Base-by-base conservation (phyloP, 2,113 vertebrate genomes). In the Oncorhynchus tshawytscha region DNA sequence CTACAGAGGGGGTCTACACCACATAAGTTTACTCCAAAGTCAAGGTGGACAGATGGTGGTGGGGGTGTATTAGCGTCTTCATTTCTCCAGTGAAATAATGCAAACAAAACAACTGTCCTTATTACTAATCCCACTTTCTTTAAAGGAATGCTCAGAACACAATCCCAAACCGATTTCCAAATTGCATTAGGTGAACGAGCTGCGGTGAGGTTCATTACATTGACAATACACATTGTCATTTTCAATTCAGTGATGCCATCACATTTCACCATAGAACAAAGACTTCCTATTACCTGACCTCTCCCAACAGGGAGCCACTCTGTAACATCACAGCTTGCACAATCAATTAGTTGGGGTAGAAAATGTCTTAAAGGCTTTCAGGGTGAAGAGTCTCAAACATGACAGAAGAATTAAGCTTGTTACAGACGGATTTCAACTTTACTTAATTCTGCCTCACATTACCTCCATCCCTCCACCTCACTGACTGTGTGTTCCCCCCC, bases 381-480 rank as follows among this genome's bases (percentile, higher is more conserved):
- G 70, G 81, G 79, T 76, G 83, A 82, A 70, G 82, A 83, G 71
- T 78, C 77, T 78, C 84, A 88, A 88, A 89, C 83, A 88, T 81
- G 84, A 92, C 81, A 84, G 79, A 89, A 62, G 59, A 91, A 90
- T 81, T 81, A 91, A 89, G 85, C 86, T 90, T 70, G 83, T 91
- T 91, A 87, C 73, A 76, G 86, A 83, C 78, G 77, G 81, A 87
- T 92, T 91, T 93, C 87, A 91, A 92, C 87, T 91, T 90, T 82
- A 85, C 88, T 91, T 90, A 45, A 92, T 93, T 94, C 90, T 92
- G 92, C 92, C 93, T 93, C 91, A 92, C 91, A 89, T 86, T 83
- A 86, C 77, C 74, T 54, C 51, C 77, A 81, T 83, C 75, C 77
- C 77, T 81, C 86, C 76, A 81, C 75, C 74, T 77, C 22, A 54